phyloP scores from a whole-genome alignment of 2,113 vertebrate genomes.

The Brienomyrus brachyistius region DNA sequence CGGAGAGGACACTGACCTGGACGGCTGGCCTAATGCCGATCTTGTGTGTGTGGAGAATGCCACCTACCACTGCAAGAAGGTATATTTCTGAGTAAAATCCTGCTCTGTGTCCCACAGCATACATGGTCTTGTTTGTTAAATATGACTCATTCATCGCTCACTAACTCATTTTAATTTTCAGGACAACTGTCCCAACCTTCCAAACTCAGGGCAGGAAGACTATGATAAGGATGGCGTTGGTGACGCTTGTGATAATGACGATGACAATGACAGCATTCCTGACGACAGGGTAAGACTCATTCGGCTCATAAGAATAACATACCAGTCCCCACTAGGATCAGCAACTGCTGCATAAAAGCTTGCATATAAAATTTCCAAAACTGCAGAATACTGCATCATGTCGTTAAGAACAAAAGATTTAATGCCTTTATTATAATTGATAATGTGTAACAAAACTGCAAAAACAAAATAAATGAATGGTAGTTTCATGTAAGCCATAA shows the following conservation, averaged over 20 bases:
- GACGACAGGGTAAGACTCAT: slow-evolving; percentile 79
- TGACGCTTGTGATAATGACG: slow-evolving; percentile 90
- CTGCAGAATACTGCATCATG: slow-evolving; percentile 26
- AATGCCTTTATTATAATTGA: slow-evolving; percentile 42
- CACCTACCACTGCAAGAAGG: slow-evolving; percentile 97
- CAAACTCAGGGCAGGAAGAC: slow-evolving; percentile 97
- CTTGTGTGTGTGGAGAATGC: slow-evolving; percentile 87
- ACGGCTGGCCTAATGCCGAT: slow-evolving; percentile 90
- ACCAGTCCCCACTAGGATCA: not conserved
- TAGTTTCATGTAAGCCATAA: slow-evolving; percentile 32
- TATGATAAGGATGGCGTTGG: slow-evolving; percentile 92
- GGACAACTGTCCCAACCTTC: slow-evolving; percentile 94
- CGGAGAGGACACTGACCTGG: slow-evolving; percentile 88
- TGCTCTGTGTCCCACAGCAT: not conserved
- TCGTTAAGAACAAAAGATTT: slow-evolving; percentile 31
- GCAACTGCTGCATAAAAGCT: slow-evolving; percentile 24
- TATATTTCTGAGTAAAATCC: slow-evolving; percentile 43
- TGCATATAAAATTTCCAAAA: slow-evolving; percentile 20
- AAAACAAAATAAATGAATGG: not conserved
- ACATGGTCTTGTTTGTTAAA: not conserved
- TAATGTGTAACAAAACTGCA: slow-evolving; percentile 40
- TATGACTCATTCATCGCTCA: not conserved
- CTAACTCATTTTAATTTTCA: slow-evolving; percentile 47
- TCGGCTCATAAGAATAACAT: not conserved
- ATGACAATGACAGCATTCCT: slow-evolving; percentile 89